Base-by-base conservation (phyloP, 1,140 invertebrate species). In the Drosophila miranda region DNA sequence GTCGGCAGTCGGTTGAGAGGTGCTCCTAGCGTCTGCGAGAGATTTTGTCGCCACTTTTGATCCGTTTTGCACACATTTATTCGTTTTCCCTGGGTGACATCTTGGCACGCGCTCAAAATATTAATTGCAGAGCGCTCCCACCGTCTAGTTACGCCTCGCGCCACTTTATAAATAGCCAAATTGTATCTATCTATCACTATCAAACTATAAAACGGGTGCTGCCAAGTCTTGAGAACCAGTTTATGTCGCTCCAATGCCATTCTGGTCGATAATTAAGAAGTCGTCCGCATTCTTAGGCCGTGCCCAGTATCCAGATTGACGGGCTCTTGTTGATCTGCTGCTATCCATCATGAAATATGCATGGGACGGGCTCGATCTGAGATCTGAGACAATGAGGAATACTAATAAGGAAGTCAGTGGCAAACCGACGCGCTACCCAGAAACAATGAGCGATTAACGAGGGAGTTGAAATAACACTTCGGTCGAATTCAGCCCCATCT, bases 71-170 rank as follows among this genome's bases (percentile, higher is more conserved):
- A 55, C 42, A n/a, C 57, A 42, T 46, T 64, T 43, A 45, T 30
- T 61, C 2, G 26, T 54, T 59, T 16, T 42, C n/a, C 16, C 44
- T 50, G 51, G 51, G 50, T 58, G 14, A 43, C 50, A 52, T 56
- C 23, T 82, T 83, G 79, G 80, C 79, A 83, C 80, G 61, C 75
- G 64, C 41, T 78, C 66, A 75, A 64, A 48, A 60, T 56, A 63
- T 56, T 64, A 75, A 73, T 73, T 63, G 34, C 42, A 16, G 19
- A 62, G 44, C 62, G 62, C 64, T 68, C 62, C 62, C 62, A 34
- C 30, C 48, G 13, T 42, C 14, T 51, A 23, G 42, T 53, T 42
- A 42, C 16, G 42, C 56, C 55, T 58, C 26, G 23, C 57, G 28
- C 16, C 16, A 51, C 69, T 45, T 52, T 73, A 73, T 62, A 73